These are phyloP conservation scores for Drosophila virilis DNA, from an alignment of 1,140 invertebrate genomes.

Conservation along the genomic window DNA sequence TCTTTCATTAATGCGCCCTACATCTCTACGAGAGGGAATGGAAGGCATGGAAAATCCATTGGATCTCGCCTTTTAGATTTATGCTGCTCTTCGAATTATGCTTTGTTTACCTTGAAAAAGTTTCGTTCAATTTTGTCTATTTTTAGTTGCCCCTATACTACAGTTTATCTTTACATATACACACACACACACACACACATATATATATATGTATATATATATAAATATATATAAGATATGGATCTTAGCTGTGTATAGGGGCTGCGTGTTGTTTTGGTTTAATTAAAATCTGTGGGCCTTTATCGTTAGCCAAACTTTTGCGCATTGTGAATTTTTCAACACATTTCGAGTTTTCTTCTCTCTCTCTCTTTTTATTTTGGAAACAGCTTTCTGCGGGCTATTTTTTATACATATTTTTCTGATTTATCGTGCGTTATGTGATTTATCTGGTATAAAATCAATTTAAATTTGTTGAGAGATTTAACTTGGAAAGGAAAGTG, in stretches of 20 bases:
- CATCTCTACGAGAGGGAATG: background rate
- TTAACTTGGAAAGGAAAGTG: background rate
- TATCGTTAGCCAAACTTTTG: slow-evolving; percentile 55
- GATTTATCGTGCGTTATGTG: slow-evolving; percentile 43
- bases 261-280: slow-evolving; percentile 68
- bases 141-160: slow-evolving; percentile 53
- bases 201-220: background rate
- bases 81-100: slow-evolving; percentile 59
- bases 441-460: slow-evolving; percentile 52
- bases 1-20: slow-evolving; percentile 45
- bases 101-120: slow-evolving; percentile 80
- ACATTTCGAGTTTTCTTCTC: slow-evolving; percentile 49
- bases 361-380: slow-evolving; percentile 15
- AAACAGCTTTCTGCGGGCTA: slow-evolving; percentile 48
- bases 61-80: slow-evolving; percentile 37
- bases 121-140: slow-evolving; percentile 57
- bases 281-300: slow-evolving; percentile 72
- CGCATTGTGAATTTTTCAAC: slow-evolving; percentile 59
- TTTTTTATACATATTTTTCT: slow-evolving; percentile 23
- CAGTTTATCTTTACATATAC: slow-evolving; percentile 18
- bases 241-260: slow-evolving; percentile 36
- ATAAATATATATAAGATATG: slow-evolving; percentile 1
- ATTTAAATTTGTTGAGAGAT: background rate
- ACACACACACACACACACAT: slow-evolving; percentile 23
- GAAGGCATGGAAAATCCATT: slow-evolving; percentile 43